phyloP scores from a whole-genome alignment of 2,113 vertebrate genomes.

The Lepus americanus region DNA sequence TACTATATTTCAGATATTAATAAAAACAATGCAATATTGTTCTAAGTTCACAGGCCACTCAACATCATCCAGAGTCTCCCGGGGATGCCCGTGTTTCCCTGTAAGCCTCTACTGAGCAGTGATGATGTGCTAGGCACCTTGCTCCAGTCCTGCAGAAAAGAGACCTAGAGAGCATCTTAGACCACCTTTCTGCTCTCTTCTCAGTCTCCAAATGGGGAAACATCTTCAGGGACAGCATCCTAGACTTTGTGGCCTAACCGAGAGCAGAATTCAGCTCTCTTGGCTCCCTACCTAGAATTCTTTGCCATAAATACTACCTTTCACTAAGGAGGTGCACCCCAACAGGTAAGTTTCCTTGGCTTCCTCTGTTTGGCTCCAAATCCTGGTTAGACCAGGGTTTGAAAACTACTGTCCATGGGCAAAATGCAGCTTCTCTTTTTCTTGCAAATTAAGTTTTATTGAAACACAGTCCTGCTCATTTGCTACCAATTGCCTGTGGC shows the following conservation, averaged over 20 bases:
- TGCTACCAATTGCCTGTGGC: background rate
- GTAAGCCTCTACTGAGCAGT: no score
- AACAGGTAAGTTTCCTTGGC: background rate
- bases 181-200: background rate
- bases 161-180: background rate
- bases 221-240: background rate
- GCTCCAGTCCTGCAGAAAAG: background rate
- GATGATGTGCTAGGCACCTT: background rate
- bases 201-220: background rate
- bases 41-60: background rate
- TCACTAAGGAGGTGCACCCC: background rate
- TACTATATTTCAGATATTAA: background rate
- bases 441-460: conserved; percentile 16
- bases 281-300: background rate
- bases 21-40: background rate
- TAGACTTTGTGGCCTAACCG: background rate
- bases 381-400: background rate
- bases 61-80: background rate
- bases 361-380: background rate
- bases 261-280: background rate
- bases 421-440: background rate
- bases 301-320: background rate
- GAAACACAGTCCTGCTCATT: background rate
- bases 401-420: background rate
- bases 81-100: no score